phyloP scores from a whole-genome alignment of 2,113 vertebrate species.

The Hemiscyllium ocellatum region DNA sequence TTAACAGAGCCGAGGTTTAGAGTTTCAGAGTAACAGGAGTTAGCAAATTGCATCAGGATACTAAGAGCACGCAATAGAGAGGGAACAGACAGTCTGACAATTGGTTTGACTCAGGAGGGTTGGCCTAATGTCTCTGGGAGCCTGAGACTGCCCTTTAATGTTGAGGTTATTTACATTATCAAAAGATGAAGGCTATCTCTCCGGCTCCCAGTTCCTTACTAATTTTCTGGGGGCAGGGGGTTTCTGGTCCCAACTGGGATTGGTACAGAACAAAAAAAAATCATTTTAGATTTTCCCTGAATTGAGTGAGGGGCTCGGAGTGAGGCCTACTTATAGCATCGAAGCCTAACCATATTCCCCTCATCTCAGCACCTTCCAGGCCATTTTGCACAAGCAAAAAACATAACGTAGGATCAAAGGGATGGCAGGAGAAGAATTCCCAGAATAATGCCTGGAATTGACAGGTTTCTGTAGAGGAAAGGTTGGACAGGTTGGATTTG shows the following conservation, averaged over 20 bases:
- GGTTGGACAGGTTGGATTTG: too few relatives aligned
- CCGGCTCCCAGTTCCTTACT: neutral
- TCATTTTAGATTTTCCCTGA: neutral
- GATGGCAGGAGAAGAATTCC: neutral
- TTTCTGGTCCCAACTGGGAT: neutral
- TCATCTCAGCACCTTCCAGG: neutral
- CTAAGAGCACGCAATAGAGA: neutral
- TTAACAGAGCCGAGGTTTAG: neutral
- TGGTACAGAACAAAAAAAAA: neutral
- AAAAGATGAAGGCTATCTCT: neutral
- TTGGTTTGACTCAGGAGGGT: neutral
- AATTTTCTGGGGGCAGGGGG: neutral
- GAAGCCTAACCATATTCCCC: neutral
- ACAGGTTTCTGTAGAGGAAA: too few relatives aligned
- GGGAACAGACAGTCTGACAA: slow-evolving; percentile 2
- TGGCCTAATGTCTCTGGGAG: neutral
- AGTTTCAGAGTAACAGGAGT: neutral
- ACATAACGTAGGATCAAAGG: neutral
- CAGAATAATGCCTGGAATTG: too few relatives aligned
- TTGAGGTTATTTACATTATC: neutral
- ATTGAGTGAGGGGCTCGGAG: neutral
- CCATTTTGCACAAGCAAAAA: neutral
- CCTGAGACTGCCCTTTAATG: neutral
- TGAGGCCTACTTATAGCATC: neutral
- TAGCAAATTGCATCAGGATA: neutral